Percentiles rank a stretch among this genome's conserved stretches.
phyloP scores from a whole-genome alignment of 30 jellyfish, hydroid and myxozoan species.

The Aurelia aurita complex sp. Pacific region DNA sequence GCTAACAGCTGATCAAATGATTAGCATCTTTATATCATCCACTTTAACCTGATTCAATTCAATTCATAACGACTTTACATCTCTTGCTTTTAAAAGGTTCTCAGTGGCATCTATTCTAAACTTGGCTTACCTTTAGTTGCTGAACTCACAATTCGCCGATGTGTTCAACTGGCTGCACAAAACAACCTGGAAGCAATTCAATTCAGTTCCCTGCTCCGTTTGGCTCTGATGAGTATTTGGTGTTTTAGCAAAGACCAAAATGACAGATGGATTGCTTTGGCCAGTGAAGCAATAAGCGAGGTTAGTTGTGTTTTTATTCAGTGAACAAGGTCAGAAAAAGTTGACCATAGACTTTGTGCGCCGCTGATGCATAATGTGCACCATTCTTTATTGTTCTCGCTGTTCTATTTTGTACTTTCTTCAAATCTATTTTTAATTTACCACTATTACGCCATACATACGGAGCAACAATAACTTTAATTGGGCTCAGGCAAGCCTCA shows the following conservation, averaged over 20 bases:
- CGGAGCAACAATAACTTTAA: too few relatives aligned
- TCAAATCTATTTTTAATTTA: too few relatives aligned
- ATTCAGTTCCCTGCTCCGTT: conserved; percentile 19
- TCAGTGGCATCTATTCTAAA: conserved; percentile 11
- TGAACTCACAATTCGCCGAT: conserved; percentile 25
- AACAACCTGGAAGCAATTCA: not conserved
- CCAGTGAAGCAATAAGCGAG: conserved; percentile 54
- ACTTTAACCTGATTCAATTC: too few relatives aligned
- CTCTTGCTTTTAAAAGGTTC: conserved; percentile 16
- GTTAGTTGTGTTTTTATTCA: not conserved
- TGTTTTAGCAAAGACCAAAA: conserved; percentile 52
- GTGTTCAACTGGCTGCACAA: conserved; percentile 9
- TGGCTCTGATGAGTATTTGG: conserved; percentile 31
- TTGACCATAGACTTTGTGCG: too few relatives aligned
- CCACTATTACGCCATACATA: too few relatives aligned
- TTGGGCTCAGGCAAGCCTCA: too few relatives aligned
- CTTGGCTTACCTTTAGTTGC: conserved; percentile 58
- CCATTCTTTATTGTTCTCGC: too few relatives aligned
- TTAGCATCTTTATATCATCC: too few relatives aligned
- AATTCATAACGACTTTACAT: not conserved
- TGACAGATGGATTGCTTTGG: conserved; percentile 62
- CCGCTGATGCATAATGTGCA: too few relatives aligned
- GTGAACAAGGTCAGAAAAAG: too few relatives aligned
- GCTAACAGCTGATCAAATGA: too few relatives aligned
- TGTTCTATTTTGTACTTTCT: too few relatives aligned